phyloP scores from a whole-genome alignment of 2,113 vertebrate species.

The Istiophorus platypterus region DNA sequence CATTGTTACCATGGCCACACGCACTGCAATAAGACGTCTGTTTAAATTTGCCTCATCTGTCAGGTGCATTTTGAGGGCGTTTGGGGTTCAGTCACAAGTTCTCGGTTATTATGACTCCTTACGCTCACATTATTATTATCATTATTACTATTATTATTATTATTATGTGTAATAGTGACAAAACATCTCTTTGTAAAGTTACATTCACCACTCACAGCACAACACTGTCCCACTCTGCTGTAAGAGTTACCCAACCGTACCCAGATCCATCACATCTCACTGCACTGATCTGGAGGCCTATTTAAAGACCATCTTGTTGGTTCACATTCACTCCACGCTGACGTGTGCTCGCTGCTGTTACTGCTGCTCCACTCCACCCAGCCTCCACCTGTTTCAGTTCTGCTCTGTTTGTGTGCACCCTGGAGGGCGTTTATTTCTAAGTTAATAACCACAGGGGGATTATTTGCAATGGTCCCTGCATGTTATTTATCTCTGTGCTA shows the following conservation, averaged over 20 bases:
- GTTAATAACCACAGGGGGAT: constrained; percentile 60
- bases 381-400: constrained; percentile 62
- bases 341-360: constrained; percentile 38
- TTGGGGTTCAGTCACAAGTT: background rate
- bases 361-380: constrained; percentile 53
- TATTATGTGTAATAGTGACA: background rate
- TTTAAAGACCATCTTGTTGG: constrained; percentile 38
- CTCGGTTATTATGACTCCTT: background rate
- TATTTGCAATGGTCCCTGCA: constrained; percentile 58
- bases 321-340: constrained; percentile 26
- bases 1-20: constrained; percentile 18
- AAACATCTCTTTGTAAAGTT: background rate
- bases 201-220: background rate
- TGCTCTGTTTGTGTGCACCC: constrained; percentile 48
- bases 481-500: constrained; percentile 45
- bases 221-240: constrained; percentile 16
- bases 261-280: constrained; percentile 41
- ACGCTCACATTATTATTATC: background rate
- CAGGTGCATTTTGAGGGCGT: constrained; percentile 30
- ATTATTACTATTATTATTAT: constrained; percentile 1
- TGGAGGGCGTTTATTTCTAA: constrained; percentile 66
- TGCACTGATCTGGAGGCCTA: constrained; percentile 45
- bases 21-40: background rate
- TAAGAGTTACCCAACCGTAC: constrained; percentile 19
- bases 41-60: constrained; percentile 23